phyloP scores from a whole-genome alignment of 1,140 invertebrate species.

The Trinorchestia longiramus region DNA sequence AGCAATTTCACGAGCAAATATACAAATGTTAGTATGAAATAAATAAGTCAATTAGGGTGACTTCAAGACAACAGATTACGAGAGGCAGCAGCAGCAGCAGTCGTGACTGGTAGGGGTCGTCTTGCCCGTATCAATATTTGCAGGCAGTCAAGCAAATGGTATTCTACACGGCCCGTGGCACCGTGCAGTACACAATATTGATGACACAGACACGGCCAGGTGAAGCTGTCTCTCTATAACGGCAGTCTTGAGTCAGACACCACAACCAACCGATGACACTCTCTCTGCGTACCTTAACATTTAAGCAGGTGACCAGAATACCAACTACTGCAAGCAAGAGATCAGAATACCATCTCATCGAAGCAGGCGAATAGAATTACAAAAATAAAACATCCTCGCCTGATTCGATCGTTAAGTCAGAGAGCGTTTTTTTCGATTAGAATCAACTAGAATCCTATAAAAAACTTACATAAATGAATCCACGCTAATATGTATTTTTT shows the following conservation, averaged over 20 bases:
- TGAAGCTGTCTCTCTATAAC: not conserved
- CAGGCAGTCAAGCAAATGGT: not conserved
- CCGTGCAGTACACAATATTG: slow-evolving; percentile 26
- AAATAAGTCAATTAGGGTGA: not conserved
- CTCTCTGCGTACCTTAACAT: not conserved
- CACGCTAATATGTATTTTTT: too few species aligned
- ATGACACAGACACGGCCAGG: not conserved
- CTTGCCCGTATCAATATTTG: slow-evolving; percentile 45
- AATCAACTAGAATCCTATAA: too few species aligned
- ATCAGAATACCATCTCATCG: not conserved
- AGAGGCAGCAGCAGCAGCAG: not conserved
- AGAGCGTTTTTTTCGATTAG: not conserved
- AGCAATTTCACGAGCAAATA: not conserved
- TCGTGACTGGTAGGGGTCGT: slow-evolving; percentile 17
- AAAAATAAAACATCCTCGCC: not conserved
- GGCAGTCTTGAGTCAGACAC: not conserved
- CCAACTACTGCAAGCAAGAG: not conserved
- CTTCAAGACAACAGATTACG: not conserved
- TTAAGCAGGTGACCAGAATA: not conserved
- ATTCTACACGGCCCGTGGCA: slow-evolving; percentile 12
- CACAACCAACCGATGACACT: too few species aligned
- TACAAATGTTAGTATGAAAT: not conserved
- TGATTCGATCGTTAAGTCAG: not conserved
- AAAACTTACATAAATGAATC: too few species aligned
- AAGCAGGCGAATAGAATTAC: not conserved